Percentiles rank a stretch among this genome's conserved stretches.
Conservation (phyloP, 2,113 vertebrate genomes). For the Silurus glanis region DNA sequence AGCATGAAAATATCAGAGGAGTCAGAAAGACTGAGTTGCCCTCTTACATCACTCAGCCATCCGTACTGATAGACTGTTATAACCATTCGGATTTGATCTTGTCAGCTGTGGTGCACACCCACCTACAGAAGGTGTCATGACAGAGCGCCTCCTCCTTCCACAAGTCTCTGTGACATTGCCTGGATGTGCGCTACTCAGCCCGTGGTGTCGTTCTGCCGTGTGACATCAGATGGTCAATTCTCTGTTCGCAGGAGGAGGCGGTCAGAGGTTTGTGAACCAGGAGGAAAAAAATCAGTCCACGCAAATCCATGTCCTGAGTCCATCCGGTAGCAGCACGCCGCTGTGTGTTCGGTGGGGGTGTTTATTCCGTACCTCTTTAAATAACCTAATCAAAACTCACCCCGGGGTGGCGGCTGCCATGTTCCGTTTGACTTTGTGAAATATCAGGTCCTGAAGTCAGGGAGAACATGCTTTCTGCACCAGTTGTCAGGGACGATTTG, state of each 20-base stretch:
- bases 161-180: not conserved
- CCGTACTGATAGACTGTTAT: not conserved
- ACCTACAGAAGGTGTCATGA: not conserved
- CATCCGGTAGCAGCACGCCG: conserved; percentile 53
- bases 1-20: not conserved
- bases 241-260: conserved; percentile 26
- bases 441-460: conserved; percentile 73
- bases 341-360: conserved; percentile 37
- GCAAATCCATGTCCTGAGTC: not conserved
- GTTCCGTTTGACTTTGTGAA: conserved; percentile 77
- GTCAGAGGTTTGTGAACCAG: conserved; percentile 34
- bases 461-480: conserved; percentile 71
- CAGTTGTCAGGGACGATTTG: conserved; percentile 72
- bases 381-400: conserved; percentile 63
- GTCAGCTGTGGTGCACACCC: too few species aligned
- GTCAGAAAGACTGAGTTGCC: not conserved
- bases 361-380: conserved; percentile 61
- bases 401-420: conserved; percentile 62
- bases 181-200: not conserved
- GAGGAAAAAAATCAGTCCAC: not conserved
- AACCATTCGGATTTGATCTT: not conserved
- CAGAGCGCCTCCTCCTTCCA: not conserved
- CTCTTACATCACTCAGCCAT: not conserved
- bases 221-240: conserved; percentile 48
- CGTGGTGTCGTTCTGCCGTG: conserved; percentile 15